phyloP scores from a whole-genome alignment of 2,113 vertebrate species.

The Rhombomys opimus region DNA sequence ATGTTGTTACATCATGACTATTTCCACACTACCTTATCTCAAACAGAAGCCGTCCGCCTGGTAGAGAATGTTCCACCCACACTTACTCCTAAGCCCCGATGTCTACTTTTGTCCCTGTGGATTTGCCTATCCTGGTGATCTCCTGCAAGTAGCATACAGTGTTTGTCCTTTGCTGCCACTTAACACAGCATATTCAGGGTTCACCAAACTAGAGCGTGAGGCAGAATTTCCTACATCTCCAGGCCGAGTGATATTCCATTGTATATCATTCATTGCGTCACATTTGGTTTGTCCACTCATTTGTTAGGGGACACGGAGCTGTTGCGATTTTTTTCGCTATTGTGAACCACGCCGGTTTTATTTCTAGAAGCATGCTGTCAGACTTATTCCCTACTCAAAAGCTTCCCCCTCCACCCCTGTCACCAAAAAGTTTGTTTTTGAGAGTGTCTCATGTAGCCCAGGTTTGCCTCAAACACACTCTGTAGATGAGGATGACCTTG shows the following conservation, averaged over 20 bases:
- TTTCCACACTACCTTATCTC: neutral
- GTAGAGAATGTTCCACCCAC: neutral
- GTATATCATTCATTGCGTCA: neutral
- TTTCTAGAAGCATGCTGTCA: neutral
- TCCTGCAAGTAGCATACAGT: rapidly evolving
- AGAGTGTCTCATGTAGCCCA: neutral
- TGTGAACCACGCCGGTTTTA: neutral
- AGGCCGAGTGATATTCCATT: neutral
- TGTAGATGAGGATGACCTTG: neutral
- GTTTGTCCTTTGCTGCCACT: neutral
- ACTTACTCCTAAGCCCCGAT: rapidly evolving
- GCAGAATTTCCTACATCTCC: neutral
- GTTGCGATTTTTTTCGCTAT: neutral
- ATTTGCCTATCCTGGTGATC: no score
- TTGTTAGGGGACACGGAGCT: neutral
- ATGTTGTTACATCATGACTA: neutral
- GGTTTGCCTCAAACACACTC: neutral
- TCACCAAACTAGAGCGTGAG: neutral
- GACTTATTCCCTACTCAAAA: neutral
- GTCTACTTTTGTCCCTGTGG: neutral
- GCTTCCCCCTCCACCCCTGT: neutral
- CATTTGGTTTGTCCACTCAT: neutral
- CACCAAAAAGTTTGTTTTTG: slow-evolving; percentile 24
- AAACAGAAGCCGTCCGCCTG: neutral
- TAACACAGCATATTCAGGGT: neutral